Base-by-base conservation (phyloP, 2,888 invertebrate genomes). In the Automeris io region DNA sequence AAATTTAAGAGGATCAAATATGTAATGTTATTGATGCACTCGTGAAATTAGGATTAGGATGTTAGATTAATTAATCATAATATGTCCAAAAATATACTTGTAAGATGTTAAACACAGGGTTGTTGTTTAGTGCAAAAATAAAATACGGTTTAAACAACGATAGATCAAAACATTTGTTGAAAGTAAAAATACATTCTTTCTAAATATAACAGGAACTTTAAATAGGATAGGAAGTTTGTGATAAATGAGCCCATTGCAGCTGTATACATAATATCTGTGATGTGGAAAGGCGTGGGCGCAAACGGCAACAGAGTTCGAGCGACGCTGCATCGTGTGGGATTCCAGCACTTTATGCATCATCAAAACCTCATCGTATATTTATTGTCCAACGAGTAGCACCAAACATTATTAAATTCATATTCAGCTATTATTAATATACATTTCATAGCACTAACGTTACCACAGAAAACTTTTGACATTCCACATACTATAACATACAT, bases 191-290 rank as follows among this genome's bases (percentile, higher is more conserved):
- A 18, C 21, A 33, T 21, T 33, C 22, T 33, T 23, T 13, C 23
- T 16, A 16, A 16, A 34, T 34, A 22, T 34, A 23, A 12, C 32
- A 37, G 31, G 23, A 37, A 37, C 9, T 37, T 23, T 11, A 31
- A 37, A 37, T 31, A 37, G 32, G 32, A 37, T 6, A 37, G 37
- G 37, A 37, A 37, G 32, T 22, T 18, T 34, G 16, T 23, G 31
- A 37, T 37, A 37, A 37, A 31, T 16, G 31, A 13, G 22, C 21
- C 21, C 29, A 22, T 37, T 16, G 16, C 31, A 34, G 8, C 26
- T 16, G 16, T 21, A 13, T 16, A 9, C 16, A 37, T 37, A 7
- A 29, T 37, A 32, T 37, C 31, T 37, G 18, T 23, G 25, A 21
- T 11, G 11, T 18, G 29, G 19, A 21, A 29, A 16, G 11, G 21